These are phyloP conservation scores for Glyptemys insculpta DNA, from an alignment of 2,797 vertebrate genomes.

Conservation along the genomic window DNA sequence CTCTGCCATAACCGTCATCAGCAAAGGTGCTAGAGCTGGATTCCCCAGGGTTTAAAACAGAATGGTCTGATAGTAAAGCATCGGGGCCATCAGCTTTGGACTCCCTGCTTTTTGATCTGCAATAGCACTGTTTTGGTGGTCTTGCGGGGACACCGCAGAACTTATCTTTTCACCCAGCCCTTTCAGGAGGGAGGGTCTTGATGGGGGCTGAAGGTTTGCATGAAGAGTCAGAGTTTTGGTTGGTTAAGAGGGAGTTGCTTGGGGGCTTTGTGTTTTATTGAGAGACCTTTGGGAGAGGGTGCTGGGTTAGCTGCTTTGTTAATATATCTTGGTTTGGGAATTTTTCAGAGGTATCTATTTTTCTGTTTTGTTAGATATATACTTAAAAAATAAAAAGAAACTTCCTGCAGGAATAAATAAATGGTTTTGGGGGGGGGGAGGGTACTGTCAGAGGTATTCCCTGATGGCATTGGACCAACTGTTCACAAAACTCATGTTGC, in stretches of 20 bases:
- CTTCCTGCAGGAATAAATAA: not conserved
- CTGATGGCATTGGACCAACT: not conserved
- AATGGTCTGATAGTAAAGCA: not conserved
- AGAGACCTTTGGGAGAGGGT: not conserved
- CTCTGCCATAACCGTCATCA: not conserved
- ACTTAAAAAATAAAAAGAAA: not conserved
- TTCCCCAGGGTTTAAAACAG: not conserved
- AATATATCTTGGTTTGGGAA: not conserved
- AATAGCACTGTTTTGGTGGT: not conserved
- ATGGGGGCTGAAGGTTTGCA: not conserved
- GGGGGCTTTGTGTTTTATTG: not conserved
- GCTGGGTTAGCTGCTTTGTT: not conserved
- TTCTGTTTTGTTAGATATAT: not conserved
- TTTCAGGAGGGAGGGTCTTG: not conserved
- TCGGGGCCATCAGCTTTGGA: not conserved
- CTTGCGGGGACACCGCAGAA: not conserved
- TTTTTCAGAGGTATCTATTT: not conserved
- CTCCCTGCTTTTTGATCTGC: not conserved
- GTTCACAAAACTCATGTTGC: not conserved
- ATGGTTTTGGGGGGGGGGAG: fast-evolving
- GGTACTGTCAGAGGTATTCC: not conserved
- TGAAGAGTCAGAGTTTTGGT: not conserved
- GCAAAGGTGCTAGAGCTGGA: not conserved
- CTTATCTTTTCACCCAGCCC: not conserved
- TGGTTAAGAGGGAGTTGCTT: not conserved